Evolutionary conservation across 2,113 vertebrate species (phyloP).

Genomic region (Catharus minimus): DNA sequence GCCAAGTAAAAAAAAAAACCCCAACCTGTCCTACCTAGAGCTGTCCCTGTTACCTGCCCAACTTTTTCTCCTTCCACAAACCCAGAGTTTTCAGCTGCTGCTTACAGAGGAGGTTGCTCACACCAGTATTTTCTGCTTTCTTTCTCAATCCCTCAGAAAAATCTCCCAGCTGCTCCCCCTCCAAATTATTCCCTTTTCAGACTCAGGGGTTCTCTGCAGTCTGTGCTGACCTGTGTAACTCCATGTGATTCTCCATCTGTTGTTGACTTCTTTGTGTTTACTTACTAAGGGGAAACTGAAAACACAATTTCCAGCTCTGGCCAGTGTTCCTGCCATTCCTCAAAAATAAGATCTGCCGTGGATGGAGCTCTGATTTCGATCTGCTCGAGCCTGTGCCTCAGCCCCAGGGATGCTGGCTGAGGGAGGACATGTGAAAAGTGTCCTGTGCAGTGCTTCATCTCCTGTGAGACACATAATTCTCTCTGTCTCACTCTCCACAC

Average conservation of each 20-base stretch:
- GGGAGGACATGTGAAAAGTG: not conserved
- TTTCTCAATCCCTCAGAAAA: not conserved
- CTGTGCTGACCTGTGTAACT: slow-evolving; percentile 23
- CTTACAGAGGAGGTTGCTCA: not conserved
- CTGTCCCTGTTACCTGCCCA: not conserved
- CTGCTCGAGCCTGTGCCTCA: not conserved
- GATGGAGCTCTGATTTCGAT: not conserved
- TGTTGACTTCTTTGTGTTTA: slow-evolving; percentile 54
- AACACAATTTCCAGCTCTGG: slow-evolving; percentile 32
- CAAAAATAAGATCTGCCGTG: not conserved
- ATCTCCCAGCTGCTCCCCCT: slow-evolving; percentile 12
- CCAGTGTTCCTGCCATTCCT: slow-evolving; percentile 16
- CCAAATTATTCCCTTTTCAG: slow-evolving; percentile 5
- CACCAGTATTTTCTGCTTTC: not conserved
- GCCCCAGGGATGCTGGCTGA: not conserved
- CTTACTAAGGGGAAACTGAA: slow-evolving; percentile 6
- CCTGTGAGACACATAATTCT: not conserved
- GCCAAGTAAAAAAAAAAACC: not conserved
- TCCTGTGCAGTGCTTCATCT: not conserved
- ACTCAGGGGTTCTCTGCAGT: not conserved
- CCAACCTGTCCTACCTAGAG: not conserved
- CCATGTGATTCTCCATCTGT: slow-evolving; percentile 55
- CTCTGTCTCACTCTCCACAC: not conserved
- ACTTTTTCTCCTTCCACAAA: not conserved
- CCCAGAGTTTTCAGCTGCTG: not conserved